Base-by-base conservation (phyloP, 2,113 vertebrate genomes). In the Toxotes chatareus region DNA sequence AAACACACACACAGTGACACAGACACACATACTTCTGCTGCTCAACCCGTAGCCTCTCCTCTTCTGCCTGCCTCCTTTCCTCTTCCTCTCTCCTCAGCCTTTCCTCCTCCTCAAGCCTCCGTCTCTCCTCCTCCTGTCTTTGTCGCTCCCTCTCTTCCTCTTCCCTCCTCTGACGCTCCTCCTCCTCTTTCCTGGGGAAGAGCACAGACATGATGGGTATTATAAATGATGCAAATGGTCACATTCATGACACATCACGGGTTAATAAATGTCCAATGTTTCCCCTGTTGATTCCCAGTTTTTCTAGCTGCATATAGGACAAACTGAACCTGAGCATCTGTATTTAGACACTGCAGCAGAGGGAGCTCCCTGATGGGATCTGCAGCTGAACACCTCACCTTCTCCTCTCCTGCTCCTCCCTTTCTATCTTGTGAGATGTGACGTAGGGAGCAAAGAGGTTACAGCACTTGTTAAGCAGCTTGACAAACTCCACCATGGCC, bases 381-480 rank as follows among this genome's bases (percentile, higher is more conserved):
- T 19, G 17, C 44, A 59, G 23, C 42, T 5, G 4, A 46, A 19
- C 14, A 13, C 21, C 32, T 94, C 92, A 99, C 98, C 97, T 97
- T 94, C 96, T 99, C 76, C 97, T 96, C 82, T 99, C 98, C 85
- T 98, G 97, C 76, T 99, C 98, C 88, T 99, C 97, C 88, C 95
- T 97, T 89, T 99, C 98, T 75, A 99, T 99, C 90, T 97, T 97
- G 95, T 99, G 98, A 53, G 98, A 99, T 2, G 96, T 96, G 80
- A 99, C 92, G 7, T 98, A 99, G 0, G 98, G 97, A 46, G 97
- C 98, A 81, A 99, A 99, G 60, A 99, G 97, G 90, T 94, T 97
- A 85, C 98, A 99, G 89, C 98, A 99, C 81, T 96, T 96, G 80
- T 97, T 98, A 9, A 99, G 93, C 70, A 99, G 94, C 84, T 95